These are phyloP conservation scores for Theocolax elegans DNA, from an alignment of 1,140 invertebrate species.

Conservation along the genomic window DNA sequence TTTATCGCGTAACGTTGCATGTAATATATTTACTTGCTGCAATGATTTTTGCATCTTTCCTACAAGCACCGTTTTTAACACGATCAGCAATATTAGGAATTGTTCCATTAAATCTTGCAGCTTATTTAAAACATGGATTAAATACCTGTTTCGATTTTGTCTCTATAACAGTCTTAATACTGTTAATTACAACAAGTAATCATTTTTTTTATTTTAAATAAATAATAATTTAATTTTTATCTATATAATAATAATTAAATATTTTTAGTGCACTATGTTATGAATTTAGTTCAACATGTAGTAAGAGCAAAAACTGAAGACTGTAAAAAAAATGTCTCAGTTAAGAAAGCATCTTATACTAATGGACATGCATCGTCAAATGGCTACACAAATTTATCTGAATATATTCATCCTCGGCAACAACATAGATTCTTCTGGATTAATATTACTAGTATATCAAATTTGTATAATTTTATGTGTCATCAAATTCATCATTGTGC, in stretches of 20 bases:
- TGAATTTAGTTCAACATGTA: constrained; percentile 52
- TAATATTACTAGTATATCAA: no score
- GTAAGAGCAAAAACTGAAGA: constrained; percentile 36
- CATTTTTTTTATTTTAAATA: constrained; percentile 23
- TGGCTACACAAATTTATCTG: background rate
- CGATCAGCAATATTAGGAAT: constrained; percentile 57
- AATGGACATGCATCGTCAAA: constrained; percentile 13
- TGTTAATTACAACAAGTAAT: constrained; percentile 60
- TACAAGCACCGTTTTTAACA: constrained; percentile 58
- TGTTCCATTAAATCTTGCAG: constrained; percentile 59
- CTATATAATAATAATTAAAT: background rate
- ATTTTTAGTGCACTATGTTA: constrained; percentile 58
- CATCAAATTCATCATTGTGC: no score
- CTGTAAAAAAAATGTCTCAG: background rate
- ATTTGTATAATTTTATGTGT: no score
- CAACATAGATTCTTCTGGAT: no score
- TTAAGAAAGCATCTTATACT: constrained; percentile 14
- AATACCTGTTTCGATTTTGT: constrained; percentile 59
- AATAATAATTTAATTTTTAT: constrained; percentile 18
- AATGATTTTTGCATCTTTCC: constrained; percentile 62
- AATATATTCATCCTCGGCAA: background rate
- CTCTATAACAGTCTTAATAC: constrained; percentile 58
- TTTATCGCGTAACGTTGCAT: constrained; percentile 54
- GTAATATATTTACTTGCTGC: constrained; percentile 56
- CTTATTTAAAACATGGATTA: constrained; percentile 61